A percentile compares a stretch with the other conserved stretches of the same genome.
Conservation (phyloP, 1,140 invertebrate genomes). For the Papilio polytes region DNA sequence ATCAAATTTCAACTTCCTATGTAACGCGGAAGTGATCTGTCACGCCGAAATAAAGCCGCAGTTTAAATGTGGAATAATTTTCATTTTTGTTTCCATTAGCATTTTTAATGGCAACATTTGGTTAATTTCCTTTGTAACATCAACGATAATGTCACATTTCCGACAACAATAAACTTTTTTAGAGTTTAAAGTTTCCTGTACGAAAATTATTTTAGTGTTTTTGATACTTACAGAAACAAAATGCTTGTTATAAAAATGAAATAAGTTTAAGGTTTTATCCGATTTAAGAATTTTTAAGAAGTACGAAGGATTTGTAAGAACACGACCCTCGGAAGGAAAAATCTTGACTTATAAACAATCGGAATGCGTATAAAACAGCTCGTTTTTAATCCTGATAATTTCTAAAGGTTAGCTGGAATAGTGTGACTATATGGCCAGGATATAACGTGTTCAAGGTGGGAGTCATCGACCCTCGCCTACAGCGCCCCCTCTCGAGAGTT, state of each 20-base stretch:
- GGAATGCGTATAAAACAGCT: neutral
- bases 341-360: too few relatives aligned
- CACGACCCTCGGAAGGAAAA: too few relatives aligned
- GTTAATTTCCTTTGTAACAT: neutral
- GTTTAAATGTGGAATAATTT: neutral
- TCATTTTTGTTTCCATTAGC: conserved; percentile 4
- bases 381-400: conserved; percentile 1
- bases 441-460: conserved; percentile 12
- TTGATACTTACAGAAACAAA: too few relatives aligned
- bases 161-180: too few relatives aligned
- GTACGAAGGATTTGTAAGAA: too few relatives aligned
- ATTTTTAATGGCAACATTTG: conserved; percentile 11
- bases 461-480: conserved; percentile 3
- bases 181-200: neutral
- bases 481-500: conserved; percentile 34
- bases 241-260: too few relatives aligned
- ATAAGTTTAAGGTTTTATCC: too few relatives aligned
- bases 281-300: too few relatives aligned
- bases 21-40: conserved; percentile 17
- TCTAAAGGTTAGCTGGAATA: neutral
- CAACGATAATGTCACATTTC: neutral
- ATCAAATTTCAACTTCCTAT: neutral
- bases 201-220: too few relatives aligned
- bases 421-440: neutral
- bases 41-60: neutral